Evolutionary conservation across 1,140 invertebrate species (phyloP).

Genomic region (Drosophila pruinosa): DNA sequence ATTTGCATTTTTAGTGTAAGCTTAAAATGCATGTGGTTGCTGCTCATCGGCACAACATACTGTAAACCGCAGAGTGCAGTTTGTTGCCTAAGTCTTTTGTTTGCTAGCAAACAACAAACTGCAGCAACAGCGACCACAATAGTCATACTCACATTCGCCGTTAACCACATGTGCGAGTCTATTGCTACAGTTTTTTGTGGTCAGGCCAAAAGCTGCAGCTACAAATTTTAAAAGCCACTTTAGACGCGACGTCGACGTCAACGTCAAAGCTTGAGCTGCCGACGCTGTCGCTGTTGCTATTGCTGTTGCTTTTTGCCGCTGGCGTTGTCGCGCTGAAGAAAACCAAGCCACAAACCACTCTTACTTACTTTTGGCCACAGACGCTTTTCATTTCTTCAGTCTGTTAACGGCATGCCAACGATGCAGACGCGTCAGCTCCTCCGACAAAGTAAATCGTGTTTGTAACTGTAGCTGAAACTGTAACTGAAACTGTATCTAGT

Average conservation of each 20-base stretch:
- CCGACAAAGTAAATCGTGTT: slow-evolving; percentile 19
- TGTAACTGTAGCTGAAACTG: slow-evolving; percentile 24
- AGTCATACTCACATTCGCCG: not conserved
- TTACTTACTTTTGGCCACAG: slow-evolving; percentile 75
- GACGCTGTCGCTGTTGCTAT: slow-evolving; percentile 5
- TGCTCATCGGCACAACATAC: slow-evolving; percentile 7
- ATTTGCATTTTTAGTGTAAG: slow-evolving; percentile 24
- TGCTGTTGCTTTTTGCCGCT: slow-evolving; percentile 4
- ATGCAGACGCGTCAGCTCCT: slow-evolving; percentile 78
- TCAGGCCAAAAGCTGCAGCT: slow-evolving; percentile 38
- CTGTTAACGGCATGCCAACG: slow-evolving; percentile 81
- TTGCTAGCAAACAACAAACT: slow-evolving; percentile 13
- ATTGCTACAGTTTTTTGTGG: slow-evolving; percentile 42
- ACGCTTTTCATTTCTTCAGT: slow-evolving; percentile 82
- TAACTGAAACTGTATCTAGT: slow-evolving; percentile 32
- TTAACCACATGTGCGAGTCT: not conserved
- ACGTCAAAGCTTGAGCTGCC: not conserved
- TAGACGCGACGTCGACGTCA: slow-evolving; percentile 7
- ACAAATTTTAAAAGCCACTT: slow-evolving; percentile 51
- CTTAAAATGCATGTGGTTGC: slow-evolving; percentile 36
- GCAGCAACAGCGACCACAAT: not conserved
- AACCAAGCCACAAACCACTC: slow-evolving; percentile 66
- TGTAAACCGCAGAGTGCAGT: slow-evolving; percentile 18
- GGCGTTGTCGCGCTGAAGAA: slow-evolving; percentile 39
- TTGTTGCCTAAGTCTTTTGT: slow-evolving; percentile 59